Evolutionary conservation across 2,797 vertebrate genomes (phyloP).

Genomic region (Characodon lateralis): DNA sequence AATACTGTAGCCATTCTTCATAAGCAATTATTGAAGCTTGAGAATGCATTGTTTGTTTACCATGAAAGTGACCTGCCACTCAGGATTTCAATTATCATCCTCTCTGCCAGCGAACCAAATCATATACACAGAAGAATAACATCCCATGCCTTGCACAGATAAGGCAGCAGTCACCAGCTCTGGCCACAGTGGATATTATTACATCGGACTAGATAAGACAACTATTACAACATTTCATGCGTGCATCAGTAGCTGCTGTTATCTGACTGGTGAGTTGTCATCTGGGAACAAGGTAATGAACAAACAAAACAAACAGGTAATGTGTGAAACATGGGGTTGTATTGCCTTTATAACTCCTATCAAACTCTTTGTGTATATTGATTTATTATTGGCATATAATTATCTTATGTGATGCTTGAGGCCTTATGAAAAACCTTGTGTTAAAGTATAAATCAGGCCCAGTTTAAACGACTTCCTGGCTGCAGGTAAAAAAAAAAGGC

Average conservation of each 20-base stretch:
- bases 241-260: constrained; percentile 18
- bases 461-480: not conserved
- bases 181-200: constrained; percentile 41
- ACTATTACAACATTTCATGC: constrained; percentile 38
- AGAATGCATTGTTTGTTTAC: constrained; percentile 67
- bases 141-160: constrained; percentile 42
- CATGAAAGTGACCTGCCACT: constrained; percentile 70
- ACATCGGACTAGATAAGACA: constrained; percentile 35
- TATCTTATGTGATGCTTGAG: not conserved
- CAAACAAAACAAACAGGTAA: constrained; percentile 1
- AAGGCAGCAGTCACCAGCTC: constrained; percentile 28
- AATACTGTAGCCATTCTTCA: constrained; percentile 36
- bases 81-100: constrained; percentile 72
- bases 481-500: not conserved
- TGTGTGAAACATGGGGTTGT: not conserved
- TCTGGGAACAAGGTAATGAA: constrained; percentile 23
- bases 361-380: not conserved
- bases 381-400: not conserved
- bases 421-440: not conserved
- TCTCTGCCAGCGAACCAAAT: constrained; percentile 40
- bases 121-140: constrained; percentile 39
- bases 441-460: not conserved
- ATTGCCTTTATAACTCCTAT: not conserved
- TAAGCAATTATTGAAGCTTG: constrained; percentile 69
- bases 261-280: constrained; percentile 18